A percentile compares a stretch with the other conserved stretches of the same genome.
Conservation (phyloP, 2,797 vertebrate species). For the Harpagifer antarcticus region DNA sequence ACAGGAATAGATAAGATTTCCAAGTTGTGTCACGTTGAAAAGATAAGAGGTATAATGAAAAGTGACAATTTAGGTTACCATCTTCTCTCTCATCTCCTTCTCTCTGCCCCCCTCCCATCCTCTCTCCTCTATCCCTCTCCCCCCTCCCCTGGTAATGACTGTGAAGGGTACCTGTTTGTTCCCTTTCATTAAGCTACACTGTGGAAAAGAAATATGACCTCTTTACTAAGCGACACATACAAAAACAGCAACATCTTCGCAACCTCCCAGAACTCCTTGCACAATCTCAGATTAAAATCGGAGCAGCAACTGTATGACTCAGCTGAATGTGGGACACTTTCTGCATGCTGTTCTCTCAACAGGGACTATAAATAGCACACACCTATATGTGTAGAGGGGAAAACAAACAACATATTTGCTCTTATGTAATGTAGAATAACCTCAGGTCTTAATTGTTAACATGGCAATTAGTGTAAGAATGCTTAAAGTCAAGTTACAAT, state of each 20-base stretch:
- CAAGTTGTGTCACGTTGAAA: constrained; percentile 26
- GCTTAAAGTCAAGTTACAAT: constrained; percentile 34
- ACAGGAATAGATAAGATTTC: constrained; percentile 26
- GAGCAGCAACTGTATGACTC: constrained; percentile 73
- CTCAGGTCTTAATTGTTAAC: constrained; percentile 49
- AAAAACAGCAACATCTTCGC: constrained; percentile 37
- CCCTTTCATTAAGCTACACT: constrained; percentile 33
- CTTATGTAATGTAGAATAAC: constrained; percentile 64
- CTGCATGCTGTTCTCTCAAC: constrained; percentile 58
- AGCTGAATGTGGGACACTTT: constrained; percentile 77
- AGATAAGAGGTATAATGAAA: constrained; percentile 37
- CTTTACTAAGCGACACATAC: constrained; percentile 40
- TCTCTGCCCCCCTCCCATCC: constrained; percentile 3
- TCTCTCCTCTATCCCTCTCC: neutral
- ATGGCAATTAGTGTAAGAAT: constrained; percentile 54
- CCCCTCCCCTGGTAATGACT: constrained; percentile 26
- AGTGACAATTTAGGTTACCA: constrained; percentile 42
- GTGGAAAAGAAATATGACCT: constrained; percentile 29
- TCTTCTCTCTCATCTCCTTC: constrained; percentile 16
- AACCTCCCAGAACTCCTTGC: constrained; percentile 50
- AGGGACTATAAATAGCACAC: constrained; percentile 68
- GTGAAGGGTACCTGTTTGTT: constrained; percentile 53
- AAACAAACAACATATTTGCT: constrained; percentile 60
- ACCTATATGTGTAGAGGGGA: constrained; percentile 55
- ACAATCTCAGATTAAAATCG: constrained; percentile 62